Base-by-base conservation (phyloP, 2,797 vertebrate genomes). In the Dendrocincla fuliginosa region DNA sequence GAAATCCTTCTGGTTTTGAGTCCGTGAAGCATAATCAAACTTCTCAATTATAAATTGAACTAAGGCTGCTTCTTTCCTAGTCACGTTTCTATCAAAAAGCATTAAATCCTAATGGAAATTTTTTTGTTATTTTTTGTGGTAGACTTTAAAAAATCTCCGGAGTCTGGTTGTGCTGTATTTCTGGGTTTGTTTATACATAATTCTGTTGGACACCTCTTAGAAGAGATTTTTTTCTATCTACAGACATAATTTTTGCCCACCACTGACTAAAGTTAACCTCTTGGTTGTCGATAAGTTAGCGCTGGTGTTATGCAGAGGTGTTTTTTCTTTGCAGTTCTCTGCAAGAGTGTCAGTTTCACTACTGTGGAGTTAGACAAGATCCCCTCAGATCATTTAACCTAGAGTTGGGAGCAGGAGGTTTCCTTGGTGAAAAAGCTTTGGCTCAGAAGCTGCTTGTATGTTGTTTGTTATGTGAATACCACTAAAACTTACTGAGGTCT, bases 231-330 rank as follows among this genome's bases (percentile, higher is more conserved):
- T 25, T 67, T 61, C 33, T 50, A 0, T 55, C 20, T 52, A 2
- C 12, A 41, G 55, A 16, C 16, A 6, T 39, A 12, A 44, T 46
- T 87, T 87, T 64, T 91, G 49, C 19, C 13, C 74, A 8, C 22
- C 17, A 25, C 16, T 78, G 60, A 39, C 46, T 57, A 6, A 89
- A 63, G 12, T 28, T 46, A 39, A 44, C 17, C 20, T 75, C 27
- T 44, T 47, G 27, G 16, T 56, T 60, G 11, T 35, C 0, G 0
- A n/a, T 42, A 35, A 70, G 18, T 61, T 85, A 63, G 46, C 0
- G 0, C 3, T 73, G 39, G 27, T 61, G 30, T 79, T 67, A 52
- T 1, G 5, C 15, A 25, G 57, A 84, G 32, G n/a, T 5, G 10
- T 5, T 76, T 63, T 49, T 88, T 15, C 5, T 57, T 74, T 82